These are phyloP conservation scores for Caenorhabditis tropicalis DNA, from an alignment of 1,140 invertebrate species.

Conservation along the genomic window DNA sequence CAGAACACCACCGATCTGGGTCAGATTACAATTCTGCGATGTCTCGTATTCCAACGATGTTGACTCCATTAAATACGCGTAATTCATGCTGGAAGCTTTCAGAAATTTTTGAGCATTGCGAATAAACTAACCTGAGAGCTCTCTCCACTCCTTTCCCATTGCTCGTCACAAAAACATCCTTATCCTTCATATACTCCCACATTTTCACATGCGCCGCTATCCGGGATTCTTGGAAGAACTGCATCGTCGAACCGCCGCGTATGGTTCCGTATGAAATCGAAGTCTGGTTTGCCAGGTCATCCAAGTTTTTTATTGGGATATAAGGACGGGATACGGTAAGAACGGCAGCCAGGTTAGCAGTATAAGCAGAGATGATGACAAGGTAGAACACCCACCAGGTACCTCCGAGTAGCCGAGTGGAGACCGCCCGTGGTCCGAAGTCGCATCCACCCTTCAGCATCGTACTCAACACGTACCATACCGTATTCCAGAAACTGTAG, in stretches of 20 bases:
- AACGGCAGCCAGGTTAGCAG: conserved; percentile 95
- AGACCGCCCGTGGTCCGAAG: conserved; percentile 83
- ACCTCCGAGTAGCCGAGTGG: conserved; percentile 88
- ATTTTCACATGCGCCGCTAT: conserved; percentile 76
- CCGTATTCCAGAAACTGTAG: conserved; percentile 72
- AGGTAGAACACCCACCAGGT: conserved; percentile 99
- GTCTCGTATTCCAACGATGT: conserved; percentile 95
- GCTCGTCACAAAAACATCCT: conserved; percentile 83
- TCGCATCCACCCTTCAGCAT: conserved; percentile 73
- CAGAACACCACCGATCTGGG: conserved; percentile 92
- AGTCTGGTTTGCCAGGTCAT: conserved; percentile 90
- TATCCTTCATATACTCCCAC: conserved; percentile 93
- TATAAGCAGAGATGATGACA: conserved; percentile 97
- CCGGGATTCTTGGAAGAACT: conserved; percentile 66
- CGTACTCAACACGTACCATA: conserved; percentile 69
- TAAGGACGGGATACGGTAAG: conserved; percentile 87
- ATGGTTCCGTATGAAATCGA: conserved; percentile 92
- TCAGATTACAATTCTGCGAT: conserved; percentile 94
- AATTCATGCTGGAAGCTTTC: conserved; percentile 79
- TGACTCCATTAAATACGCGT: conserved; percentile 97
- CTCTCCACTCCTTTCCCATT: conserved; percentile 87
- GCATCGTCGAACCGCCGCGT: conserved; percentile 79
- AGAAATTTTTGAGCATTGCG: neutral
- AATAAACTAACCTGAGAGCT: conserved; percentile 78
- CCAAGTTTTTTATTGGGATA: conserved; percentile 91